Conservation (phyloP, 2,113 vertebrate genomes). For the Pterocles orientalis region DNA sequence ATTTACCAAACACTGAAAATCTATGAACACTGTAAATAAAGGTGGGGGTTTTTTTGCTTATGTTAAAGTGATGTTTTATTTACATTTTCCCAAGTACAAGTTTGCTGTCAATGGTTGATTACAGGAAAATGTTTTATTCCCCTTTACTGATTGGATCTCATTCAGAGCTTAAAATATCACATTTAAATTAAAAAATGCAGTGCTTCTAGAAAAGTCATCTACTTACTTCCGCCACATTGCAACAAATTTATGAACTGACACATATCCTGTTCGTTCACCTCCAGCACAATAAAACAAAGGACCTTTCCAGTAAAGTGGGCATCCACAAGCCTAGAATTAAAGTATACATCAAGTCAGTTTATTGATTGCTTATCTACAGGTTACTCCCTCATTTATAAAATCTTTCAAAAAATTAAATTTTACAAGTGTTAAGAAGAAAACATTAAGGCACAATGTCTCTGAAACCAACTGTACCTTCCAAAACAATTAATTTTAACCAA, state of each 20-base stretch:
- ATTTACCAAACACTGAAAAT: not conserved
- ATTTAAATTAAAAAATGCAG: not conserved
- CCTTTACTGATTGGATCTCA: not conserved
- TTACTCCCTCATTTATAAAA: not conserved
- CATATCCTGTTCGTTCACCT: conserved; percentile 89
- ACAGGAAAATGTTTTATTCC: not conserved
- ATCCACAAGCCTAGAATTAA: conserved; percentile 87
- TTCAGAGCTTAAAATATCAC: not conserved
- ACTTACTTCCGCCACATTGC: conserved; percentile 99
- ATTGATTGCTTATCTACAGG: not conserved
- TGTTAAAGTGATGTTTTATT: not conserved
- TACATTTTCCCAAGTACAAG: not conserved
- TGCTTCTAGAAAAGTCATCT: not conserved
- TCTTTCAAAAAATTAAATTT: not conserved
- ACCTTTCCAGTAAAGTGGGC: conserved; percentile 94
- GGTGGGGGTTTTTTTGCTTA: not conserved
- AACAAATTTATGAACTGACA: conserved; percentile 95
- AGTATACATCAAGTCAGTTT: not conserved
- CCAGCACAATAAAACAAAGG: conserved; percentile 91
- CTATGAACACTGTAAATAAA: not conserved
- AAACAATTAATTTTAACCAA: not conserved
- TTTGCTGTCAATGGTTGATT: not conserved
- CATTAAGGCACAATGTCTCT: not conserved
- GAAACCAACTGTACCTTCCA: not conserved
- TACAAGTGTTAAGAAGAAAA: not conserved